phyloP scores from a whole-genome alignment of 1,140 invertebrate genomes.

The Drosophila rhopaloa region DNA sequence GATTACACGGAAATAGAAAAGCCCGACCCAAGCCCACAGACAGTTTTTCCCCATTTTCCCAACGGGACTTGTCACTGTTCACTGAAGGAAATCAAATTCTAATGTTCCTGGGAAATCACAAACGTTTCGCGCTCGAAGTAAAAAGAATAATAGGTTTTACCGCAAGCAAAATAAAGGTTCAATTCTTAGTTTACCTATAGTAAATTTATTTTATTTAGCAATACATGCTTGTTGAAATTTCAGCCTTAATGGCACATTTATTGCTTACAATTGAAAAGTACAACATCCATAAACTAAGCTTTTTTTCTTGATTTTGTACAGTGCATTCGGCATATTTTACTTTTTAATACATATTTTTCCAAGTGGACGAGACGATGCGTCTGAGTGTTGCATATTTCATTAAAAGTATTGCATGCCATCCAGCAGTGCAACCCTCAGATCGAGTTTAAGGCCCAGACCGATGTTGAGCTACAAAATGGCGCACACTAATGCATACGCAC shows the following conservation, averaged over 20 bases:
- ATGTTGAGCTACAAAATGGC: conserved; percentile 57
- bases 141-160: neutral
- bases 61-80: conserved; percentile 13
- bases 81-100: conserved; percentile 9
- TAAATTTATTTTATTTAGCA: too few relatives aligned
- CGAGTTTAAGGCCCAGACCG: conserved; percentile 27
- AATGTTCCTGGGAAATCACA: neutral
- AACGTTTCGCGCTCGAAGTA: neutral
- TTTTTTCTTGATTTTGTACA: neutral
- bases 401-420: conserved; percentile 73
- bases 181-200: neutral
- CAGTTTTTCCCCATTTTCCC: conserved; percentile 4
- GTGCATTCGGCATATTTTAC: too few relatives aligned
- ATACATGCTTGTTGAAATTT: too few relatives aligned
- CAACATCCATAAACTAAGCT: too few relatives aligned
- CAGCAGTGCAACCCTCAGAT: conserved; percentile 36
- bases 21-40: conserved; percentile 9
- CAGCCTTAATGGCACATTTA: too few relatives aligned
- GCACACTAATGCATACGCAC: conserved; percentile 36
- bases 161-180: neutral
- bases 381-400: conserved; percentile 74
- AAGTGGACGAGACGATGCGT: conserved; percentile 23
- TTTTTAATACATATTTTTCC: conserved; percentile 4
- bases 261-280: too few relatives aligned
- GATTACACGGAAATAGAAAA: conserved; percentile 50